phyloP scores from a whole-genome alignment of 2,113 vertebrate species.

The Electrona antarctica region DNA sequence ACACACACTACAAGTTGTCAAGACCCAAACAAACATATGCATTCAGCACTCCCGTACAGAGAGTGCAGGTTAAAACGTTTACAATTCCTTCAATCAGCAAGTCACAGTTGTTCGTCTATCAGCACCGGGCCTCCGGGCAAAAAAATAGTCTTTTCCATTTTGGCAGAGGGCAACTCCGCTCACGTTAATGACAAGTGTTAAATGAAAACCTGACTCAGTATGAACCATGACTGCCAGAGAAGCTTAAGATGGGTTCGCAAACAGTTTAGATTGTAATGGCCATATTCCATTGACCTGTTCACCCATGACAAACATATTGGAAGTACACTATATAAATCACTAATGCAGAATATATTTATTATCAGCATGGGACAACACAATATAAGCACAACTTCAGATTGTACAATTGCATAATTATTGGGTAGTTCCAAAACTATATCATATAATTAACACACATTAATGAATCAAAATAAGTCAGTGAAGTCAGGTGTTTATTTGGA shows the following conservation, averaged over 20 bases:
- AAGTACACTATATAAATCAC: too few relatives aligned
- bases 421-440: too few relatives aligned
- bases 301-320: too few relatives aligned
- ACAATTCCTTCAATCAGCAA: constrained; percentile 57
- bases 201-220: constrained; percentile 57
- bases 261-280: too few relatives aligned
- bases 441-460: too few relatives aligned
- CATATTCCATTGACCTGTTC: too few relatives aligned
- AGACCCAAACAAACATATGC: constrained; percentile 31
- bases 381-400: too few relatives aligned
- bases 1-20: constrained; percentile 38
- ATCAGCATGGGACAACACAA: too few relatives aligned
- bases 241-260: constrained; percentile 36
- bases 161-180: constrained; percentile 39
- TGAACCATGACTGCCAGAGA: constrained; percentile 37
- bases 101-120: constrained; percentile 55
- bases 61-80: constrained; percentile 40
- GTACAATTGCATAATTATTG: too few relatives aligned
- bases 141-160: constrained; percentile 30
- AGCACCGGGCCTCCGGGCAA: constrained; percentile 29
- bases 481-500: too few relatives aligned
- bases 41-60: constrained; percentile 40
- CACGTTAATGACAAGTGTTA: constrained; percentile 56
- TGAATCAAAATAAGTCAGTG: too few relatives aligned
- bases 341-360: too few relatives aligned